These are phyloP conservation scores for Cephus sareptanus DNA, from an alignment of 2,888 invertebrate genomes.

Conservation along the genomic window DNA sequence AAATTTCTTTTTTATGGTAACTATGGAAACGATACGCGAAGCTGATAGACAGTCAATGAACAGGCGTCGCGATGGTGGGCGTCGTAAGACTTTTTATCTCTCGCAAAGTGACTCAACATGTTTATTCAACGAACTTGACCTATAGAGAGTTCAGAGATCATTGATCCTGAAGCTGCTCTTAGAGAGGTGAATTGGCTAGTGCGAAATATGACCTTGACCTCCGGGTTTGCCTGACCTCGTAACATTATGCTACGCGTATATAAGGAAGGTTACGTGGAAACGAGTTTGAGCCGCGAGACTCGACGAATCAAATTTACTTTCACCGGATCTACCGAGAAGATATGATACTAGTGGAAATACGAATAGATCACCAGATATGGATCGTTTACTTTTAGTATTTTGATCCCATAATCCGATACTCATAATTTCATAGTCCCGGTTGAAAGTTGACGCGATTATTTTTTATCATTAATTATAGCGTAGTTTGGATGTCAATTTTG, in stretches of 20 bases:
- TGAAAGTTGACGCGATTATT: background rate
- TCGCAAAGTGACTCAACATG: background rate
- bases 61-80: background rate
- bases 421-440: background rate
- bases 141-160: constrained; percentile 26
- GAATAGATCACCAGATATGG: background rate
- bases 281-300: constrained; percentile 49
- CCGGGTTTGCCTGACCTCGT: constrained; percentile 42
- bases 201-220: constrained; percentile 43
- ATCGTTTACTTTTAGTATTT: background rate
- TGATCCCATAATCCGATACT: background rate
- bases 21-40: background rate
- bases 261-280: constrained; percentile 55
- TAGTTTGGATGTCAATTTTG: constrained; percentile 4
- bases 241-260: constrained; percentile 45
- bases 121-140: constrained; percentile 35
- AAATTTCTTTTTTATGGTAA: background rate
- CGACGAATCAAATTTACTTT: constrained; percentile 47
- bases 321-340: constrained; percentile 23
- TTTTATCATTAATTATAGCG: background rate
- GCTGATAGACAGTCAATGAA: background rate
- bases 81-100: background rate
- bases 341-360: background rate
- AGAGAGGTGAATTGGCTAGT: constrained; percentile 18
- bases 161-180: constrained; percentile 29